Conservation (phyloP, 1,140 invertebrate genomes). For the Heliconius nattereri region DNA sequence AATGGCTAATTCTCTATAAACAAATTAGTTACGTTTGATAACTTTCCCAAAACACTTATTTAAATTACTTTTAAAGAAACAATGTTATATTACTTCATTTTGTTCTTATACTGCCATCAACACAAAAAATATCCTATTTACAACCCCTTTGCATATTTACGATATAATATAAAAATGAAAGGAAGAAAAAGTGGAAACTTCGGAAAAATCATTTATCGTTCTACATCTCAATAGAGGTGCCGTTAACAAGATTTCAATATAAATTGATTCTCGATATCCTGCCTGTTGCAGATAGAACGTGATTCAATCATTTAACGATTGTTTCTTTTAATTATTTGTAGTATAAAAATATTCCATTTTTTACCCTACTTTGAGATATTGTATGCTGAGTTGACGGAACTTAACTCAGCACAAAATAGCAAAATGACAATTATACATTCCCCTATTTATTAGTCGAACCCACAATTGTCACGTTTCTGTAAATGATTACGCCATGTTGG, state of each 20-base stretch:
- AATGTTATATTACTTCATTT: background rate
- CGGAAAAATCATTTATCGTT: conserved; percentile 22
- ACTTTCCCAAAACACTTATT: too few relatives aligned
- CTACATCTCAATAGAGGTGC: conserved; percentile 18
- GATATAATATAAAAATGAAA: conserved; percentile 13
- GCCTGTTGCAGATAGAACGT: background rate
- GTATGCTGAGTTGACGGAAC: too few relatives aligned
- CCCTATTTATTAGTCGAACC: too few relatives aligned
- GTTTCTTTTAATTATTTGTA: background rate
- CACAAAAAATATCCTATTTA: background rate
- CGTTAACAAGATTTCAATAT: conserved; percentile 19
- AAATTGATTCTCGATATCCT: conserved; percentile 16
- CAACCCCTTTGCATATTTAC: conserved; percentile 13
- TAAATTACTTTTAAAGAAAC: background rate
- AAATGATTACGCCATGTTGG: background rate
- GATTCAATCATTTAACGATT: background rate
- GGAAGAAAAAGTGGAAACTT: conserved; percentile 17
- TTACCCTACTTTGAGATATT: too few relatives aligned
- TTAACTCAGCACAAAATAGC: too few relatives aligned
- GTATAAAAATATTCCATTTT: too few relatives aligned
- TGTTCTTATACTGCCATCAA: background rate
- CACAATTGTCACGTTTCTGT: too few relatives aligned
- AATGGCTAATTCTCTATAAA: too few relatives aligned
- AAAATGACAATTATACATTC: too few relatives aligned
- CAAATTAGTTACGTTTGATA: too few relatives aligned